Base-by-base conservation (phyloP, 2,113 vertebrate genomes). In the Acanthochromis polyacanthus region DNA sequence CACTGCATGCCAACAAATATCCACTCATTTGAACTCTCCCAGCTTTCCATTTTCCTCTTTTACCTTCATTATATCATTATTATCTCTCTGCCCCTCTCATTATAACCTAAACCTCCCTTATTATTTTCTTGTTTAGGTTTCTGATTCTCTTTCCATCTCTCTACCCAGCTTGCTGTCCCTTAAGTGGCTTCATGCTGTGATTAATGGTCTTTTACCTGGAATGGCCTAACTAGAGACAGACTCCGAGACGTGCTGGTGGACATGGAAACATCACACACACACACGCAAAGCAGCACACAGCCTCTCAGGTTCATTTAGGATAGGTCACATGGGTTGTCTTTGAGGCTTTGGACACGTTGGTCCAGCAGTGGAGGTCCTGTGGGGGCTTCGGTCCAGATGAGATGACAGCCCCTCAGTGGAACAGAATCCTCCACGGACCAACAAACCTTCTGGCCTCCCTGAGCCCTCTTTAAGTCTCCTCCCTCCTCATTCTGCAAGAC, bases 121-220 rank as follows among this genome's bases (percentile, higher is more conserved):
- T 78, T 64, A 59, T 69, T 61, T 69, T 32, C 36, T 63, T 65
- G n/a, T 73, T 40, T 46, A 14, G 14, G n/a, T 43, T 75, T 71
- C 45, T 63, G 22, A 62, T 63, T 71, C 16, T 81, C 45, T 82
- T 69, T 68, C 72, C 16, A 62, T 77, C 19, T 75, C 30, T 43
- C 56, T 55, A 30, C 57, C 48, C 66, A 53, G 66, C 43, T 82
- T n/a, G 3, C 52, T 64, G 64, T 72, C 62, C 60, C 25, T 51
- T 15, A 51, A 66, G 61, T 11, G 1, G 75, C 65, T 46, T 70
- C 74, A 68, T 62, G 53, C 71, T 83, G 40, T 75, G 84, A 86
- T 87, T 78, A 72, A 88, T 80, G 71, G 12, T 76, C 79, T 73
- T 63, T 84, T 81, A 87, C 77, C 82, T 85, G 69, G 72, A 89